Base-by-base conservation (phyloP, 2,888 invertebrate genomes). In the Elgonia sp. region DNA sequence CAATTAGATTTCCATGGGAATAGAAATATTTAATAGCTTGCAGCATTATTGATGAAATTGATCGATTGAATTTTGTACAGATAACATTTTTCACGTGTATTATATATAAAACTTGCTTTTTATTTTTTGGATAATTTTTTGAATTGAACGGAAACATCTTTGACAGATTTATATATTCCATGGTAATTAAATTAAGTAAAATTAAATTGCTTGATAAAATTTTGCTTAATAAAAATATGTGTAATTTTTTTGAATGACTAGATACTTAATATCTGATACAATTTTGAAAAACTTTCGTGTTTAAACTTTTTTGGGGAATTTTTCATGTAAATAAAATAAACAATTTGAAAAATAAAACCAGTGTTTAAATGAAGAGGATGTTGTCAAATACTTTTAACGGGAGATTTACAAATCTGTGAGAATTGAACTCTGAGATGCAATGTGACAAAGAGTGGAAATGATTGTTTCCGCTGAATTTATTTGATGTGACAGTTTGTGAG, bases 391-490 rank as follows among this genome's bases (percentile, higher is more conserved):
- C 40, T 65, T 16, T 9, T 8, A 18, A 39, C 0, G 0, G 16
- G 10, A 65, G 18, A 57, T 20, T 20, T 20, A 57, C 1, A 1
- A 53, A 53, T 53, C 53, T 7, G 53, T 62, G 12, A 53, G 55
- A 70, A 39, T 18, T 37, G 55, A 70, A 12, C 16, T 53, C 37
- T 37, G 8, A 3, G 5, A 29, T 29, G 29, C 21, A 79, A 50
- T 60, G 69, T 21, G 50, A 39, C 29, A 50, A 60, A 46, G 63
- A 60, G 70, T 42, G 80, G 37, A 62, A 46, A 46, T 12, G 18
- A 21, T 42, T 20, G 70, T 84, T 21, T 77, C 79, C 65, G 53
- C 72, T 84, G 70, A 79, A 37, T 79, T 77, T 65, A 50, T 84
- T 69, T 60, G 72, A 69, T 76, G 75, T 62, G 76, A 70, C 69